A percentile compares a stretch with the other conserved stretches of the same genome.
Conservation (phyloP, 2,888 invertebrate species). For the Drosophila pseudotalamancana region DNA sequence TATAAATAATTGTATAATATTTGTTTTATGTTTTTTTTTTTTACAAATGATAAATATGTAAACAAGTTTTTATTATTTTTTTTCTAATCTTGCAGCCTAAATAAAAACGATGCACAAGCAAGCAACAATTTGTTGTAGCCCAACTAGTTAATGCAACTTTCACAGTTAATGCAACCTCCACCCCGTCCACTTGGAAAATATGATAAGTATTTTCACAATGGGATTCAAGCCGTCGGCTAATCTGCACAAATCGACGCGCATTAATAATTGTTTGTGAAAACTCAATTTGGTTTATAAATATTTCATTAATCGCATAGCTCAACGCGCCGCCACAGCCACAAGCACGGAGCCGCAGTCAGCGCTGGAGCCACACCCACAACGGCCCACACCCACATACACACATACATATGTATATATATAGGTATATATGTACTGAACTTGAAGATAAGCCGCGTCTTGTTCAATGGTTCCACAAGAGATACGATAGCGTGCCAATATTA, state of each 20-base stretch:
- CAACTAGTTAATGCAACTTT: slow-evolving; percentile 30
- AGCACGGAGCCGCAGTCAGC: slow-evolving; percentile 17
- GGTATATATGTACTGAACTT: slow-evolving; percentile 62
- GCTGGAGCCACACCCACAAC: slow-evolving; percentile 38
- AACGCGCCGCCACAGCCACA: slow-evolving; percentile 17
- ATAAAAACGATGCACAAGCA: neutral
- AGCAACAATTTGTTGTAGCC: neutral
- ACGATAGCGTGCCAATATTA: slow-evolving; percentile 79
- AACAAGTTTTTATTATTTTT: neutral
- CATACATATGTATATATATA: slow-evolving; percentile 1
- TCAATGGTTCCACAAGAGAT: slow-evolving; percentile 33
- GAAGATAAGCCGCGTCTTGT: slow-evolving; percentile 49
- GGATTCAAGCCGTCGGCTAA: slow-evolving; percentile 59
- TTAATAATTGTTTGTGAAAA: slow-evolving; percentile 69
- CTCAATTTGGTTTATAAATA: slow-evolving; percentile 76
- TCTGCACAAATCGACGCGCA: slow-evolving; percentile 39
- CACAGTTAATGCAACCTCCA: slow-evolving; percentile 10
- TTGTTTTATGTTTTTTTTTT: neutral
- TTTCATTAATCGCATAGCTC: slow-evolving; percentile 67
- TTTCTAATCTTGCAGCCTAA: neutral
- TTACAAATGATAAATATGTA: neutral
- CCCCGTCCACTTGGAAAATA: slow-evolving; percentile 22
- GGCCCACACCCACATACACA: slow-evolving; percentile 34
- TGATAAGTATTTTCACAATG: slow-evolving; percentile 32
- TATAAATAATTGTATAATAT: neutral